phyloP scores from a whole-genome alignment of 2,797 vertebrate genomes.

The Helostoma temminkii region DNA sequence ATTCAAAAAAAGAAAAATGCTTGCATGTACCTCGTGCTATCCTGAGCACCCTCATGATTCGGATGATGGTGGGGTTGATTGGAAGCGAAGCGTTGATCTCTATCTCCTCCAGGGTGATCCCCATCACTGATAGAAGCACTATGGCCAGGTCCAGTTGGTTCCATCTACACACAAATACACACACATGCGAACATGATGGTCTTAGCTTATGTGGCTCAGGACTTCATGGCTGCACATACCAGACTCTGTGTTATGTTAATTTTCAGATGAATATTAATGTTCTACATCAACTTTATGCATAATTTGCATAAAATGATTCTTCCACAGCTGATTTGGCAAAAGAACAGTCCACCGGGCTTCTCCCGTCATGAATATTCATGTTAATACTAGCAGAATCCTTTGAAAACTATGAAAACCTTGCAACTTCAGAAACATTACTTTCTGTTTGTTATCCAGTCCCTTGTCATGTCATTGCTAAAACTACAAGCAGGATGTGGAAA shows the following conservation, averaged over 20 bases:
- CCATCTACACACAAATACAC: constrained; percentile 84
- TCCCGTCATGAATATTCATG: constrained; percentile 55
- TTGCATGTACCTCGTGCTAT: constrained; percentile 89
- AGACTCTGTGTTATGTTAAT: constrained; percentile 46
- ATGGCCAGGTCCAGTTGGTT: constrained; percentile 96
- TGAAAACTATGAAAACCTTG: not conserved
- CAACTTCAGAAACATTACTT: not conserved
- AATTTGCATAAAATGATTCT: constrained; percentile 43
- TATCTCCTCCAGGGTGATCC: constrained; percentile 94
- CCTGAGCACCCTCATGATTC: constrained; percentile 95
- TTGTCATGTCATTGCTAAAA: too few relatives aligned
- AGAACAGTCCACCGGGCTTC: constrained; percentile 26
- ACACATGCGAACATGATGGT: constrained; percentile 9
- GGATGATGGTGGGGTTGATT: constrained; percentile 97
- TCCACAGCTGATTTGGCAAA: constrained; percentile 35
- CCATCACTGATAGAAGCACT: constrained; percentile 95
- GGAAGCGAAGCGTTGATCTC: constrained; percentile 95
- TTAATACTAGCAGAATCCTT: not conserved
- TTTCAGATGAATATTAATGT: constrained; percentile 58
- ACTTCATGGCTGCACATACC: constrained; percentile 9
- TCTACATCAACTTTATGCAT: constrained; percentile 27
- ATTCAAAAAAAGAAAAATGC: not conserved
- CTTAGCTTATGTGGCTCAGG: not conserved
- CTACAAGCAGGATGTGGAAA: not conserved
- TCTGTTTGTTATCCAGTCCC: not conserved